Conservation (phyloP, 2,113 vertebrate species). For the Phocoena phocoena region DNA sequence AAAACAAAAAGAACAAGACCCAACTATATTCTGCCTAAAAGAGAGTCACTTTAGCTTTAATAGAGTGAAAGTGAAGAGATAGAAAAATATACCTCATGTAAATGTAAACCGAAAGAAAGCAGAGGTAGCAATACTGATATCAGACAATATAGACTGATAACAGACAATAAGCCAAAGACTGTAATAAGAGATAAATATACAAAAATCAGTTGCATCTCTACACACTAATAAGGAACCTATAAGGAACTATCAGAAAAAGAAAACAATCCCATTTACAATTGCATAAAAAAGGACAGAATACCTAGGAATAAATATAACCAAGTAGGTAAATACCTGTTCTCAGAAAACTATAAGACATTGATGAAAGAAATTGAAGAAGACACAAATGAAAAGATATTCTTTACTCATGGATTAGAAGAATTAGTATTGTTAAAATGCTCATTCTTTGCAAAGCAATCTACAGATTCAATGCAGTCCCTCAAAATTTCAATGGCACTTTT, state of each 20-base stretch:
- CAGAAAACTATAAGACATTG: neutral
- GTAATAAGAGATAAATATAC: neutral
- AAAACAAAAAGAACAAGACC: neutral
- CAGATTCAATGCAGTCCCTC: neutral
- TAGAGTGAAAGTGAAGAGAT: neutral
- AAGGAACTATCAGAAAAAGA: neutral
- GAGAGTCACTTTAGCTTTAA: neutral
- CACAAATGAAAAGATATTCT: neutral
- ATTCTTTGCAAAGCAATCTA: neutral
- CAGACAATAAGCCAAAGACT: neutral
- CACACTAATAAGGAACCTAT: neutral
- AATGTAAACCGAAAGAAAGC: neutral
- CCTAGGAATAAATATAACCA: neutral
- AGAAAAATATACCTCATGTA: neutral
- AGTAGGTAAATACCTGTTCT: neutral
- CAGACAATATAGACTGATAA: neutral
- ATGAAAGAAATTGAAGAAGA: neutral
- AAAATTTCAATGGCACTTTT: neutral
- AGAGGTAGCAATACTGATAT: neutral
- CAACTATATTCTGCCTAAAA: neutral
- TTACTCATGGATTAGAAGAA: neutral
- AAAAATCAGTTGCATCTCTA: neutral
- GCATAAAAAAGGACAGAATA: neutral
- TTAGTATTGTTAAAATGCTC: neutral
- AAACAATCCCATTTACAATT: neutral